phyloP scores from a whole-genome alignment of 37 sponge, comb jelly and placozoan genomes.

The Halisarca cf. caerulea region DNA sequence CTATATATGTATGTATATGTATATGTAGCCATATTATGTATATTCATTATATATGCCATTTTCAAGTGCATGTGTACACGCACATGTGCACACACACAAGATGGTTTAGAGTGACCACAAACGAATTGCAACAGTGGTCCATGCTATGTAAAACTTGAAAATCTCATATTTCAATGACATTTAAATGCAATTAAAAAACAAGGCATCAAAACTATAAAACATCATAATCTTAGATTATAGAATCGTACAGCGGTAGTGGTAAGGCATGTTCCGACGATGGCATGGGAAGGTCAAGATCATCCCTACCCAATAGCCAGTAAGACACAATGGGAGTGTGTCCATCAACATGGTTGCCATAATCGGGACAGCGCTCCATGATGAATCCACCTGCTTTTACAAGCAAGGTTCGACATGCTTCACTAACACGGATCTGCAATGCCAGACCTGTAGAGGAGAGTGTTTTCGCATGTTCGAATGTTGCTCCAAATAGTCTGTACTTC shows the following conservation, averaged over 20 bases:
- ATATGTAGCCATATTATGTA: too few relatives aligned
- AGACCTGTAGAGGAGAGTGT: constrained; percentile 63
- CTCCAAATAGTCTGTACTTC: constrained; percentile 64
- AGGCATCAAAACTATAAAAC: not conserved
- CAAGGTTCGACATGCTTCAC: constrained; percentile 51
- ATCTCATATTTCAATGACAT: too few relatives aligned
- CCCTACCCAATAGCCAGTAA: constrained; percentile 70
- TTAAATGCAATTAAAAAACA: too few relatives aligned
- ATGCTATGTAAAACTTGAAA: too few relatives aligned
- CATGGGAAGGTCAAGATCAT: constrained; percentile 33
- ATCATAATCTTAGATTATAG: not conserved
- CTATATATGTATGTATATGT: too few relatives aligned
- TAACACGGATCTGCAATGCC: constrained; percentile 78
- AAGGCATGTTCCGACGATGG: constrained; percentile 64
- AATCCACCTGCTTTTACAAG: constrained; percentile 39
- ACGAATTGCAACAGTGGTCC: too few relatives aligned
- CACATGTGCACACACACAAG: too few relatives aligned
- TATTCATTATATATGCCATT: too few relatives aligned
- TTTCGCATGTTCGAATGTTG: constrained; percentile 17
- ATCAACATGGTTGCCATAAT: constrained; percentile 19
- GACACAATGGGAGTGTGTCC: constrained; percentile 55
- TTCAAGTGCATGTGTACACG: too few relatives aligned
- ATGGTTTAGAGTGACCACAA: too few relatives aligned
- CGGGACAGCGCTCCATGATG: constrained; percentile 78
- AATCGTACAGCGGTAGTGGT: constrained; percentile 56